phyloP scores from a whole-genome alignment of 2,888 invertebrate genomes.

The Acronicta alni region DNA sequence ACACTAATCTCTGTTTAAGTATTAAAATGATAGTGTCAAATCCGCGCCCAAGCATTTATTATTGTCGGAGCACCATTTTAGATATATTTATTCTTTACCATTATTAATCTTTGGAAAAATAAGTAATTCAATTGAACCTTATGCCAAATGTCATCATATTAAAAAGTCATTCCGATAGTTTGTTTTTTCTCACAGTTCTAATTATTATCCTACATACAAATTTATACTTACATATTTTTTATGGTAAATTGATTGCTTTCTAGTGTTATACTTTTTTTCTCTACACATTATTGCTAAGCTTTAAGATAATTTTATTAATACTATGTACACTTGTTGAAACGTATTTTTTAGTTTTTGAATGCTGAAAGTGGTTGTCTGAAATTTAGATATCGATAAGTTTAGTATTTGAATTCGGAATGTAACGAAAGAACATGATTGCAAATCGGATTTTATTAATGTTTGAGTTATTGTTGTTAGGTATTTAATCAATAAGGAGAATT shows the following conservation, averaged over 20 bases:
- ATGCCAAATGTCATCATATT: background rate
- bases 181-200: slow-evolving; percentile 1
- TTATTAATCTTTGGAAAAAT: background rate
- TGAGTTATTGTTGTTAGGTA: background rate
- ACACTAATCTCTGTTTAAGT: no score
- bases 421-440: slow-evolving; percentile 13
- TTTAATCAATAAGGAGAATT: no score
- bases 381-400: no score
- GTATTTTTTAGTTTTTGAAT: no score
- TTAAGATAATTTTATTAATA: slow-evolving; percentile 26
- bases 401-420: slow-evolving; percentile 37
- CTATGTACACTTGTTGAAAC: slow-evolving; percentile 26
- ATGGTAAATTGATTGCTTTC: slow-evolving; percentile 43
- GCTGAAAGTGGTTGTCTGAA: no score
- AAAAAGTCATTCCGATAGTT: background rate
- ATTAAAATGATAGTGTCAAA: no score
- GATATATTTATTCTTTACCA: no score
- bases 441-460: background rate
- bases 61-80: no score
- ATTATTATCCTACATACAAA: slow-evolving; percentile 3
- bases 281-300: slow-evolving; percentile 50
- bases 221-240: slow-evolving; percentile 8
- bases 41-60: no score
- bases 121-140: slow-evolving; percentile 2
- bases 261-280: slow-evolving; percentile 26